Conservation (phyloP, 2,888 invertebrate genomes). For the Synergus gifuensis region DNA sequence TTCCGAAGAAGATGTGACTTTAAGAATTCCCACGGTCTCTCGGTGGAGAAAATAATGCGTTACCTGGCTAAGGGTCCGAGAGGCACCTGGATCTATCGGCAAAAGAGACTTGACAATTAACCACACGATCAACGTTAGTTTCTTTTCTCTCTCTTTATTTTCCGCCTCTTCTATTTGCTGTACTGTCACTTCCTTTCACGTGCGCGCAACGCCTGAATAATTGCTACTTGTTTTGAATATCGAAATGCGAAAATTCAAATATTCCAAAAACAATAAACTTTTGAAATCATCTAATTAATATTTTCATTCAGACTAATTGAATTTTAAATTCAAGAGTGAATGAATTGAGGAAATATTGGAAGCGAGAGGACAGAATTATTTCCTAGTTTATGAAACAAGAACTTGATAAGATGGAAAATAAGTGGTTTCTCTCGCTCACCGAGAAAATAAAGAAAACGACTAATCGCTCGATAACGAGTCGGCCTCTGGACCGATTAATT, state of each 20-base stretch:
- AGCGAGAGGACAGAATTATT: not conserved
- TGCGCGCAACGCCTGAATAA: conserved; percentile 16
- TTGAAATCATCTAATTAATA: no score
- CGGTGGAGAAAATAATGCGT: conserved; percentile 45
- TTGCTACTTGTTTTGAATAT: not conserved
- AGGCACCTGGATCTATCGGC: conserved; percentile 35
- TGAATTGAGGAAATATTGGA: not conserved
- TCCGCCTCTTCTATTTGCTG: conserved; percentile 2
- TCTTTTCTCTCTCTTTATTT: not conserved
- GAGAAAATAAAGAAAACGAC: conserved; percentile 10
- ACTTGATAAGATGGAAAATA: not conserved
- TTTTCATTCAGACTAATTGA: no score
- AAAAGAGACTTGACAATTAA: conserved; percentile 32
- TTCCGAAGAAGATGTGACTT: not conserved
- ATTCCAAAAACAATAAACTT: no score
- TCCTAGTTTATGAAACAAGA: not conserved
- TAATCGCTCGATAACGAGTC: conserved; percentile 64
- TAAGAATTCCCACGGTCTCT: conserved; percentile 35
- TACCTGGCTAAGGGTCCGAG: conserved; percentile 35
- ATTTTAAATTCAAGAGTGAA: not conserved
- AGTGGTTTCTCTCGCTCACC: not conserved
- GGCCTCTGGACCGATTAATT: conserved; percentile 68
- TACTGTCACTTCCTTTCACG: conserved; percentile 36
- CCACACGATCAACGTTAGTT: conserved; percentile 16
- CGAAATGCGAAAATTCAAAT: not conserved